Evolutionary conservation across 2,113 vertebrate species (phyloP).

Genomic region (Galbula dea): DNA sequence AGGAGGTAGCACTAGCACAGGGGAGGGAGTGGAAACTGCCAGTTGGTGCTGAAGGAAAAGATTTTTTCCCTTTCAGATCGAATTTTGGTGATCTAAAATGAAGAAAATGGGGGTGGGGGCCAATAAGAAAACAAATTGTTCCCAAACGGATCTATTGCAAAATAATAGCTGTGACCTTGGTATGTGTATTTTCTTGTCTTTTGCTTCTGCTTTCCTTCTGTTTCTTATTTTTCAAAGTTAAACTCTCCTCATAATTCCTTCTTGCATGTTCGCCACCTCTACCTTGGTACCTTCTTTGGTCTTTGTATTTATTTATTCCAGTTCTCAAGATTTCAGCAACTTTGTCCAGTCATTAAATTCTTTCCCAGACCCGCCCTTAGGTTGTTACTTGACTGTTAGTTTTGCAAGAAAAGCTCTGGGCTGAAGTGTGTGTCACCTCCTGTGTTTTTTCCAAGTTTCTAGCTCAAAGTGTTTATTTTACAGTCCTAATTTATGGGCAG

Average conservation of each 20-base stretch:
- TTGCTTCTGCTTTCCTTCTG: neutral
- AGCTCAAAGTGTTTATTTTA: neutral
- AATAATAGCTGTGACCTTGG: neutral
- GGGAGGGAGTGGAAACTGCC: neutral
- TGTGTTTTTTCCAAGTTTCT: neutral
- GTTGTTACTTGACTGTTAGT: too few species aligned
- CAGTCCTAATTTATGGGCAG: neutral
- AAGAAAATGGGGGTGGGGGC: neutral
- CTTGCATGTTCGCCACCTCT: neutral
- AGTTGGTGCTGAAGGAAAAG: neutral
- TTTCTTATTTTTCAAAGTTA: neutral
- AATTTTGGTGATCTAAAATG: neutral
- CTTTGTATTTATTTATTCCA: neutral
- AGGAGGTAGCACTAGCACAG: neutral
- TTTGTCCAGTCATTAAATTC: neutral
- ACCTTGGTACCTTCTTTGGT: neutral
- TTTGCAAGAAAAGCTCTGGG: neutral
- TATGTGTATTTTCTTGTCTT: neutral
- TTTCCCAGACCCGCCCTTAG: neutral
- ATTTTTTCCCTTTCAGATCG: neutral
- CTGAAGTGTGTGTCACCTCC: neutral
- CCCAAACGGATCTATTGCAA: neutral
- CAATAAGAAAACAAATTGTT: neutral
- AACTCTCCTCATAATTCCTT: neutral
- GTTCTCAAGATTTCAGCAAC: neutral